phyloP scores from a whole-genome alignment of 2,888 invertebrate species.

The Taphrorychus bicolor region DNA sequence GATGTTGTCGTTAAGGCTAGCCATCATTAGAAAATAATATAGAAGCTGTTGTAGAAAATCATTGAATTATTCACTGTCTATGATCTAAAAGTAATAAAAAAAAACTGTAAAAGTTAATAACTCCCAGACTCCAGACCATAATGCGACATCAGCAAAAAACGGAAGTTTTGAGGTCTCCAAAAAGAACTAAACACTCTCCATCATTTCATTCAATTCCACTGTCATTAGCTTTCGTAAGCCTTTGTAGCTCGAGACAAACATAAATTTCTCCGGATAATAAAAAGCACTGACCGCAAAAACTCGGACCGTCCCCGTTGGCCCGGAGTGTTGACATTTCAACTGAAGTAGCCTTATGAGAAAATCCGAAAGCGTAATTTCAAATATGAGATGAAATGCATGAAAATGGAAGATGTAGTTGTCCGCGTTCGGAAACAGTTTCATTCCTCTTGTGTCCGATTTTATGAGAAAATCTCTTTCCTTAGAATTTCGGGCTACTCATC shows the following conservation, averaged over 20 bases:
- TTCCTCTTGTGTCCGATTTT: background rate
- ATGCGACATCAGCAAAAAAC: slow-evolving; percentile 9
- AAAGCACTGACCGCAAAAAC: slow-evolving; percentile 39
- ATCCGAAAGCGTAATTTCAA: slow-evolving; percentile 44
- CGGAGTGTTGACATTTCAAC: slow-evolving; percentile 43
- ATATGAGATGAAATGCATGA: slow-evolving; percentile 44
- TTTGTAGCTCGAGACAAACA: slow-evolving; percentile 35
- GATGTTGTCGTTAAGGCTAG: too few species aligned
- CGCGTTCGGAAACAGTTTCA: slow-evolving; percentile 18
- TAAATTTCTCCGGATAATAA: slow-evolving; percentile 40
- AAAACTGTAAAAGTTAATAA: background rate
- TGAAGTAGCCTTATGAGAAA: slow-evolving; percentile 41
- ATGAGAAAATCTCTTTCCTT: too few species aligned
- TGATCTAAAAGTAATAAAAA: background rate
- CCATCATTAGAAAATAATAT: too few species aligned
- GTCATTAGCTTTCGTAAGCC: slow-evolving; percentile 37
- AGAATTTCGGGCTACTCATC: too few species aligned
- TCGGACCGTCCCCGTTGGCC: slow-evolving; percentile 34
- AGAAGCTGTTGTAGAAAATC: too few species aligned
- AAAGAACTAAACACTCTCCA: slow-evolving; percentile 23
- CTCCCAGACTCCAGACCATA: background rate
- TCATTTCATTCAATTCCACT: slow-evolving; percentile 36
- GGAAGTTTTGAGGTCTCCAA: slow-evolving; percentile 6
- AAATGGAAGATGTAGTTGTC: slow-evolving; percentile 42
- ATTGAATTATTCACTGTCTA: too few species aligned